phyloP scores from a whole-genome alignment of 2,888 invertebrate genomes.

The Metallyticus violacea region DNA sequence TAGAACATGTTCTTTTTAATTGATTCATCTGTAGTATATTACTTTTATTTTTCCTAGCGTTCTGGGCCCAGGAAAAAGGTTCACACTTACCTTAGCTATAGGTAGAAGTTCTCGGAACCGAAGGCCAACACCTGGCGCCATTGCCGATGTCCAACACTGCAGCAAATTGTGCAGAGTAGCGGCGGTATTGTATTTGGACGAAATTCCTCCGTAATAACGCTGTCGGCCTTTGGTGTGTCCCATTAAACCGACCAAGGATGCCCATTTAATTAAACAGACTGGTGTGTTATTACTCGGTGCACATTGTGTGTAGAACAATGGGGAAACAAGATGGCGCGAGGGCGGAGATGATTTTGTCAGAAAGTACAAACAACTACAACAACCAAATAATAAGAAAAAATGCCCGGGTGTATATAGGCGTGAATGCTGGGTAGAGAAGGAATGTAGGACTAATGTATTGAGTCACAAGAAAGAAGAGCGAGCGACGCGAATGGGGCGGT shows the following conservation, averaged over 20 bases:
- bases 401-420: too few relatives aligned
- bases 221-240: neutral
- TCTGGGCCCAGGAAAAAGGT: too few relatives aligned
- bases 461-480: neutral
- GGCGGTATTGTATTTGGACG: neutral
- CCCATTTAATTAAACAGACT: neutral
- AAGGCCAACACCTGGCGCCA: neutral
- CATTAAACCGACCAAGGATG: neutral
- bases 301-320: neutral
- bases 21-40: too few relatives aligned
- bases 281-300: too few relatives aligned
- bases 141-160: neutral
- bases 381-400: neutral
- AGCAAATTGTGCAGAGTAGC: too few relatives aligned
- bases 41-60: too few relatives aligned
- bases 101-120: neutral
- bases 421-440: neutral
- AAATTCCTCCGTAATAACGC: neutral
- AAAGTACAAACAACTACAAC: too few relatives aligned
- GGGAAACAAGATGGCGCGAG: neutral
- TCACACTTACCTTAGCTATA: neutral
- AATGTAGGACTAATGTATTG: neutral
- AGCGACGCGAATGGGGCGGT: too few relatives aligned
- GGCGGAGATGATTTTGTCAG: constrained; percentile 11
- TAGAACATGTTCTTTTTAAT: too few relatives aligned